Conservation (phyloP, 2,888 invertebrate genomes). For the Netelia virgata region DNA sequence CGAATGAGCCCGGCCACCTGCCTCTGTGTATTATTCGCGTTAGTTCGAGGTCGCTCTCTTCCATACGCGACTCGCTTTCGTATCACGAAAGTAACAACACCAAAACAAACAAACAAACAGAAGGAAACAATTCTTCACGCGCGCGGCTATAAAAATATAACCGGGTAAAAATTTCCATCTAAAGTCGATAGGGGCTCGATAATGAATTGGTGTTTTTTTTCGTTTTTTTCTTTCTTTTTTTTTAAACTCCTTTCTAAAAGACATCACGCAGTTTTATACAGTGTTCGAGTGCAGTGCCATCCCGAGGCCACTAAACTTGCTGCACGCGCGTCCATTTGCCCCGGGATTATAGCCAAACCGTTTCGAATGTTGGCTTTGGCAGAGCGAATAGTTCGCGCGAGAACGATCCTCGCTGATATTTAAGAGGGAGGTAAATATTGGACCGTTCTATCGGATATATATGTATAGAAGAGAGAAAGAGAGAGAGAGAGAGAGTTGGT, state of each 20-base stretch:
- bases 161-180: neutral
- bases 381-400: constrained; percentile 40
- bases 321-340: constrained; percentile 51
- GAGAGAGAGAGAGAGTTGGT: too few species aligned
- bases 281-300: constrained; percentile 30
- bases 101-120: too few species aligned
- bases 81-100: too few species aligned
- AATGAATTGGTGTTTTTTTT: neutral
- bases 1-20: constrained; percentile 40
- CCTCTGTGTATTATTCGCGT: constrained; percentile 1
- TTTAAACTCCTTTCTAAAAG: constrained; percentile 9
- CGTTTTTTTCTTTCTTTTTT: neutral
- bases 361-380: constrained; percentile 79
- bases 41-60: neutral
- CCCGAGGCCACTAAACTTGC: constrained; percentile 56
- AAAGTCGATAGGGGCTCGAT: neutral
- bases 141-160: too few species aligned
- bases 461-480: neutral
- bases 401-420: constrained; percentile 73
- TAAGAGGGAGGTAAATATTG: constrained; percentile 77
- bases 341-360: constrained; percentile 73
- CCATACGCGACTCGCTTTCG: neutral
- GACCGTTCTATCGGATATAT: constrained; percentile 71
- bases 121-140: too few species aligned
- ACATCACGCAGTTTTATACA: constrained; percentile 13